Percentiles rank a stretch among this genome's conserved stretches.
Conservation (phyloP, 1,140 invertebrate species). For the Drosophila pruinosa region DNA sequence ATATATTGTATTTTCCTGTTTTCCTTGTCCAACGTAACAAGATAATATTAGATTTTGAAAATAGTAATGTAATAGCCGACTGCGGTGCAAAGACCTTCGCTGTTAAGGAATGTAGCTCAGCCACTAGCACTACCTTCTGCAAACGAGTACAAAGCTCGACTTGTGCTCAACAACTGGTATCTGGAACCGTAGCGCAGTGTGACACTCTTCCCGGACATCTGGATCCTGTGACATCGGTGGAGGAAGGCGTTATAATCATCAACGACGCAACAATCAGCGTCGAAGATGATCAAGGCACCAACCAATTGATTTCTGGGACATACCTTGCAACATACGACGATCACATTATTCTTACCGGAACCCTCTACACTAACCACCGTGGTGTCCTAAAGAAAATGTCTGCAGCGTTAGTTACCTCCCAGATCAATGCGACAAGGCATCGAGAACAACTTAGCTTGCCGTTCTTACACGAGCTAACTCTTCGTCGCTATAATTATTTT, state of each 20-base stretch:
- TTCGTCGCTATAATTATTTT: no score
- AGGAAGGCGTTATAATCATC: constrained; percentile 1
- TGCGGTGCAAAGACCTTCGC: constrained; percentile 14
- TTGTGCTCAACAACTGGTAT: constrained; percentile 22
- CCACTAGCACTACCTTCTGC: constrained; percentile 13
- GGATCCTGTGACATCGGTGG: neutral
- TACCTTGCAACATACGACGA: no score
- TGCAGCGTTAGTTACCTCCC: no score
- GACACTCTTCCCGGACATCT: constrained; percentile 11
- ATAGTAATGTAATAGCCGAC: constrained; percentile 20
- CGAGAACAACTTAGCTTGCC: no score
- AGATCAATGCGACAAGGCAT: no score
- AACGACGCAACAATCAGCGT: constrained; percentile 10
- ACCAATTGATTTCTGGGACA: no score
- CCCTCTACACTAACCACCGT: no score
- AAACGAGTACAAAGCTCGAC: neutral
- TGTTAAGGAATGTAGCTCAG: neutral
- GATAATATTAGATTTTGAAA: no score
- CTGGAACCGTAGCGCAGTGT: constrained; percentile 15
- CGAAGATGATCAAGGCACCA: no score
- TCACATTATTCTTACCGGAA: no score
- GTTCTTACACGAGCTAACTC: no score
- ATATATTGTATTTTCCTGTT: constrained; percentile 7
- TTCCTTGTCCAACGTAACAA: constrained; percentile 18
- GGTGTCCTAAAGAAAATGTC: no score